These are phyloP conservation scores for Sylvilagus bachmani DNA, from an alignment of 2,113 vertebrate genomes.

Conservation along the genomic window DNA sequence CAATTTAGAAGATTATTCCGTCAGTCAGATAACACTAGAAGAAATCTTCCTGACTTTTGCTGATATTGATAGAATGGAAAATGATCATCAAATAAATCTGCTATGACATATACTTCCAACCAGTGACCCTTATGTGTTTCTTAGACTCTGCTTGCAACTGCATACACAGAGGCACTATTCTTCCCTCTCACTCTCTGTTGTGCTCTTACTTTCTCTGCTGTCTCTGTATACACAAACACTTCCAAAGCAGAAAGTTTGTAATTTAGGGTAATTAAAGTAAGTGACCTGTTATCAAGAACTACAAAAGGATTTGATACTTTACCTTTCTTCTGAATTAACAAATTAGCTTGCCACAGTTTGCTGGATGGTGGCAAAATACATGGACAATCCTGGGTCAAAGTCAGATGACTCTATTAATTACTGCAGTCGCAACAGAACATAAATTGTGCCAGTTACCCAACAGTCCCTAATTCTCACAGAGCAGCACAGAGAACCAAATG, in stretches of 20 bases:
- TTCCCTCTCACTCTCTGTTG: neutral
- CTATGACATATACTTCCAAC: slow-evolving; percentile 28
- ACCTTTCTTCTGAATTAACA: neutral
- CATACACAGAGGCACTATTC: neutral
- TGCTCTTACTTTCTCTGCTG: too few relatives aligned
- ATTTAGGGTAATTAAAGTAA: neutral
- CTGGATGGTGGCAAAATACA: neutral
- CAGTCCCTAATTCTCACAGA: neutral
- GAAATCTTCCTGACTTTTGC: slow-evolving; percentile 98
- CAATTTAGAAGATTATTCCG: slow-evolving; percentile 94
- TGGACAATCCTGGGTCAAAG: neutral
- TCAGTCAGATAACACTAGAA: slow-evolving; percentile 97
- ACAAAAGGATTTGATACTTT: neutral
- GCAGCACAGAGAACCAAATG: neutral
- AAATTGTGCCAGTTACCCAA: neutral
- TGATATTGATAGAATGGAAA: slow-evolving; percentile 6
- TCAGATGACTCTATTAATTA: neutral
- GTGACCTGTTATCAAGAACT: neutral
- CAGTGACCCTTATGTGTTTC: neutral
- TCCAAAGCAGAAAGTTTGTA: neutral
- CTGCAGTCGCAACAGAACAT: neutral
- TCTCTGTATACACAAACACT: neutral
- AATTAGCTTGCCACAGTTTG: neutral
- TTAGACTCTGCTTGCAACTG: neutral
- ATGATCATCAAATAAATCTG: slow-evolving; percentile 7